Base-by-base conservation (phyloP, 2,113 vertebrate species). In the Perccottus glenii region DNA sequence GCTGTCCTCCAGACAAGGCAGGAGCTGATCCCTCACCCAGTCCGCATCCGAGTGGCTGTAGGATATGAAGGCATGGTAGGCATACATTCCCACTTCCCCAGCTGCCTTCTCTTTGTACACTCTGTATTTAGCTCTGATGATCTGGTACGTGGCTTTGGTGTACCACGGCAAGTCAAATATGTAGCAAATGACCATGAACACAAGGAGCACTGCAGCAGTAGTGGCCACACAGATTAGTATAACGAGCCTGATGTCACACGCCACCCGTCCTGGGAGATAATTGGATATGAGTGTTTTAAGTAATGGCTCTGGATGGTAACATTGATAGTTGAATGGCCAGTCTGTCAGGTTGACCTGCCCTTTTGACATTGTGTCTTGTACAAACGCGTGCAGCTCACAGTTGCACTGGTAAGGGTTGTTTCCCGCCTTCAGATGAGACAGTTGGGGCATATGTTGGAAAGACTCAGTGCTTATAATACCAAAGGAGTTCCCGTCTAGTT, bases 391-490 rank as follows among this genome's bases (percentile, higher is more conserved):
- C 11, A 95, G 93, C 52, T 95, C 94, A 52, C 95, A 96, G 3
- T 89, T 94, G 67, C 95, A 95, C 35, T 95, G 93, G 75, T 93
- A 96, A 2, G 94, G 95, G 63, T 96, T 96, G 82, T 95, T 93
- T 42, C 94, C 94, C 0, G 94, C 94, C 0, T 5, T 81, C 46
- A 96, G 73, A 0, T 11, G n/a, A 6, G 70, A 55, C 1, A 95
- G 75, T 0, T 14, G 70, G 0, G 91, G 90, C 94, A 95, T 92
- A 19, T 90, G 66, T 56, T 80, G 42, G 35, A 96, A 95, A 33
- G 94, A 93, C 1, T 69, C 89, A 2, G 74, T 74, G 64, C 78
- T 89, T 15, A 96, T 94, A 9, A 93, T 52, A 0, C 94, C 94
- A 12, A 95, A 95, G 0, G 94, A 94, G 82, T 95, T 96, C 61